Conservation (phyloP, 2,113 vertebrate species). For the Oophaga pumilio region DNA sequence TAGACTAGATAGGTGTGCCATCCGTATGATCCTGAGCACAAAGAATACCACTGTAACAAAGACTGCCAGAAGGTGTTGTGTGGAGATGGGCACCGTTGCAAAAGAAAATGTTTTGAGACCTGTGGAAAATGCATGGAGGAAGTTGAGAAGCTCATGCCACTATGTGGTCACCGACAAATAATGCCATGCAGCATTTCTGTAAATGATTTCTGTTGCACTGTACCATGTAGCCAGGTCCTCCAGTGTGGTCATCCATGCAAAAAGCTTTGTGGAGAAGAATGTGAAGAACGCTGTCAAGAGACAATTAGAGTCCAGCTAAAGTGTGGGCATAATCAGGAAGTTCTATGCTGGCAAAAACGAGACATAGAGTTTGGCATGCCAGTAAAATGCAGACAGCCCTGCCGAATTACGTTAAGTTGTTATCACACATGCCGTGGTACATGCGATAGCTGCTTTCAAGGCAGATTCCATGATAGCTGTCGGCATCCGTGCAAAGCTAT, state of each 20-base stretch:
- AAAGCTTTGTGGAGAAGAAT: constrained; percentile 74
- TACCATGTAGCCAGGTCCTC: constrained; percentile 77
- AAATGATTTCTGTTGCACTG: constrained; percentile 71
- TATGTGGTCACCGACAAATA: constrained; percentile 82
- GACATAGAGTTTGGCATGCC: constrained; percentile 43
- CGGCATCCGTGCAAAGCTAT: constrained; percentile 70
- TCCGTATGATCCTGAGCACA: constrained; percentile 84
- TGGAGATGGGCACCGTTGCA: constrained; percentile 78
- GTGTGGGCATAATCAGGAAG: constrained; percentile 80
- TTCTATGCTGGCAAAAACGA: constrained; percentile 69
- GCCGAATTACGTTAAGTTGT: constrained; percentile 74
- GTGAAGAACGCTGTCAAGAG: constrained; percentile 70
- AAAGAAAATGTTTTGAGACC: constrained; percentile 68
- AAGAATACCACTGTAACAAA: constrained; percentile 80
- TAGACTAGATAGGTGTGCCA: constrained; percentile 90
- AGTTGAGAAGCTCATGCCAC: constrained; percentile 78
- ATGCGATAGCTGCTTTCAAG: constrained; percentile 80
- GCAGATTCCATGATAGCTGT: constrained; percentile 82
- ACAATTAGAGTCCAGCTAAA: constrained; percentile 68
- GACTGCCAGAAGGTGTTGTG: constrained; percentile 83
- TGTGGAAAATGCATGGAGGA: constrained; percentile 77
- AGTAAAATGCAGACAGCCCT: constrained; percentile 71
- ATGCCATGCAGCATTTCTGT: constrained; percentile 81
- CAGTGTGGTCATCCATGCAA: constrained; percentile 80
- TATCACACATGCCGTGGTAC: constrained; percentile 82